These are phyloP conservation scores for Athene noctua DNA, from an alignment of 2,113 vertebrate genomes.

Conservation along the genomic window DNA sequence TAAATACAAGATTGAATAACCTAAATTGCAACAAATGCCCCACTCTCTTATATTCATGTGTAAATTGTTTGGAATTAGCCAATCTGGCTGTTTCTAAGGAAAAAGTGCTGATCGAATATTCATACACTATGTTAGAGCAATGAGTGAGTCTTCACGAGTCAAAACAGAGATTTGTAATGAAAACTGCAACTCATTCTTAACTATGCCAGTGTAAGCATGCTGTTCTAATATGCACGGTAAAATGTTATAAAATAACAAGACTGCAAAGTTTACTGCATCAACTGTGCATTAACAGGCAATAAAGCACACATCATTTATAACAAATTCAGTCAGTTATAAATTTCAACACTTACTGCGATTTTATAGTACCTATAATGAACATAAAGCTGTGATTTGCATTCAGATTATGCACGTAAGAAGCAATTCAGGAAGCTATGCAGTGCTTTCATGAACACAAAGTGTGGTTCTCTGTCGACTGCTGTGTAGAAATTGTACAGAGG, in stretches of 20 bases:
- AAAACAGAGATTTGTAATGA: constrained; percentile 25
- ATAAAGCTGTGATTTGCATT: constrained; percentile 56
- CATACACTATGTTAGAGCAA: neutral
- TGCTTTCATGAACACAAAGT: constrained; percentile 21
- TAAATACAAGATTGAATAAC: neutral
- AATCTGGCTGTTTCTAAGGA: neutral
- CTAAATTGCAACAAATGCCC: neutral
- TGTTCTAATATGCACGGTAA: constrained; percentile 31
- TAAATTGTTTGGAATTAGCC: neutral
- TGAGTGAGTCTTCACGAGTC: neutral
- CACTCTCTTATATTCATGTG: neutral
- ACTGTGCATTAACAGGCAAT: constrained; percentile 58
- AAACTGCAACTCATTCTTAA: constrained; percentile 62
- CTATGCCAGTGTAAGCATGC: neutral
- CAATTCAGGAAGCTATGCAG: constrained; percentile 35
- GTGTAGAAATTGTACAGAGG: constrained; percentile 8
- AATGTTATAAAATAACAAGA: constrained; percentile 50
- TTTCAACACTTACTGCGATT: constrained; percentile 53
- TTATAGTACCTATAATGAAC: constrained; percentile 59
- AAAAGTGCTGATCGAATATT: neutral
- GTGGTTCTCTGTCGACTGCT: neutral
- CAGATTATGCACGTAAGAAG: constrained; percentile 9
- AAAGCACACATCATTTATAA: constrained; percentile 48
- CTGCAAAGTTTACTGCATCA: constrained; percentile 45
- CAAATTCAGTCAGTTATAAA: constrained; percentile 58